phyloP scores from a whole-genome alignment of 2,113 vertebrate genomes.

The Crocuta crocuta region DNA sequence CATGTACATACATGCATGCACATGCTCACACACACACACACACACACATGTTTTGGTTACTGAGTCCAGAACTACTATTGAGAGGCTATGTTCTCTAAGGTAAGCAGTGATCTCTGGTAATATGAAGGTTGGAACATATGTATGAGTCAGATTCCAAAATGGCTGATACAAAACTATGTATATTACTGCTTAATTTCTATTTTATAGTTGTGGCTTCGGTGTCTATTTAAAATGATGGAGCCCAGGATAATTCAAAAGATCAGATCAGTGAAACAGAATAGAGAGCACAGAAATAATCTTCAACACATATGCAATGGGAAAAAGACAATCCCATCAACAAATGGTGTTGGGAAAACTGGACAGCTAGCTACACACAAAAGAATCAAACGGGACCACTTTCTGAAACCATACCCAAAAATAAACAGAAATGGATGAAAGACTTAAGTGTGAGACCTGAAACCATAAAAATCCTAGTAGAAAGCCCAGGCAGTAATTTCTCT shows the following conservation, averaged over 20 bases:
- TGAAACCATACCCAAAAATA: not conserved
- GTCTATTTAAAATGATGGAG: not conserved
- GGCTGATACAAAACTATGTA: not conserved
- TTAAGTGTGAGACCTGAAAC: not conserved
- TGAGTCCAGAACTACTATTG: not conserved
- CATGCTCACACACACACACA: not conserved
- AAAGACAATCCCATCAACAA: not conserved
- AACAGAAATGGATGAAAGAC: not conserved
- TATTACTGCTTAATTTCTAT: not conserved
- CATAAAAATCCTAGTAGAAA: not conserved
- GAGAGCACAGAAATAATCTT: not conserved
- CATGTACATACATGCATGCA: not conserved
- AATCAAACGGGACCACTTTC: not conserved
- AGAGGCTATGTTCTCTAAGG: not conserved
- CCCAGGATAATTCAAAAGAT: not conserved
- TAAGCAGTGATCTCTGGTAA: not conserved
- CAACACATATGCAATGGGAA: not conserved
- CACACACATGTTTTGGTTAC: not conserved
- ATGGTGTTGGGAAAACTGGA: not conserved
- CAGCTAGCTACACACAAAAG: not conserved
- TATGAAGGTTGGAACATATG: not conserved
- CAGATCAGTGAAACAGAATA: not conserved
- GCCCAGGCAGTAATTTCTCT: not conserved
- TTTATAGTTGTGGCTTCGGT: not conserved
- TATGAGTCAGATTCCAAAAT: not conserved